phyloP scores from a whole-genome alignment of 2,888 invertebrate genomes.

The Cryptus viduatorius region DNA sequence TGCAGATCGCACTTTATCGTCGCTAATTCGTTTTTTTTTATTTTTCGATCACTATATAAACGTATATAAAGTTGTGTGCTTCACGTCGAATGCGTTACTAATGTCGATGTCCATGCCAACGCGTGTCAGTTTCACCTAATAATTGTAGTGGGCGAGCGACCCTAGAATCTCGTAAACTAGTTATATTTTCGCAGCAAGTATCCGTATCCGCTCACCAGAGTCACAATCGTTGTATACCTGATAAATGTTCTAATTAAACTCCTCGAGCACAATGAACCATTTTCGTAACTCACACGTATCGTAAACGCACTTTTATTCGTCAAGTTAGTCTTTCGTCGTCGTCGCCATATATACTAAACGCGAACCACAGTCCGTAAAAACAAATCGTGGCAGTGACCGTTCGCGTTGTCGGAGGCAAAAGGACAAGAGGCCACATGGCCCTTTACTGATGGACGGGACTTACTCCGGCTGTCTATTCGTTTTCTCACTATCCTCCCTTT shows the following conservation, averaged over 20 bases:
- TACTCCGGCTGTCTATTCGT: neutral
- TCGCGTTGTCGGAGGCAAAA: constrained; percentile 9
- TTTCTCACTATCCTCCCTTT: neutral
- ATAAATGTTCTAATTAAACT: constrained; percentile 38
- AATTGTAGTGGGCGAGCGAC: neutral
- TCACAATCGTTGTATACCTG: neutral
- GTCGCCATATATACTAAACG: constrained; percentile 30
- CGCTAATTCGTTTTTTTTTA: constrained; percentile 7
- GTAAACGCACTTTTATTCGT: neutral
- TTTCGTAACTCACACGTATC: neutral
- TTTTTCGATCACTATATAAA: neutral
- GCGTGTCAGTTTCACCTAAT: neutral
- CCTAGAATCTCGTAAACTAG: neutral
- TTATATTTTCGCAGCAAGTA: constrained; percentile 8
- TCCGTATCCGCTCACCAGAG: neutral
- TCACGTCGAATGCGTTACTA: neutral
- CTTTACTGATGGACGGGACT: constrained; percentile 2
- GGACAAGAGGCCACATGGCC: constrained; percentile 2
- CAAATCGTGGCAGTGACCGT: constrained; percentile 32
- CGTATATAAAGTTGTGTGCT: constrained; percentile 2
- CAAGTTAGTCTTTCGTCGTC: constrained; percentile 4
- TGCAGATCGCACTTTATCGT: constrained; percentile 34
- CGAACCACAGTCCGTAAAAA: constrained; percentile 17
- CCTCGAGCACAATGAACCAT: constrained; percentile 10
- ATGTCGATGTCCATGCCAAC: neutral